Evolutionary conservation across 2,113 vertebrate genomes (phyloP).

Genomic region (Pteronura brasiliensis): DNA sequence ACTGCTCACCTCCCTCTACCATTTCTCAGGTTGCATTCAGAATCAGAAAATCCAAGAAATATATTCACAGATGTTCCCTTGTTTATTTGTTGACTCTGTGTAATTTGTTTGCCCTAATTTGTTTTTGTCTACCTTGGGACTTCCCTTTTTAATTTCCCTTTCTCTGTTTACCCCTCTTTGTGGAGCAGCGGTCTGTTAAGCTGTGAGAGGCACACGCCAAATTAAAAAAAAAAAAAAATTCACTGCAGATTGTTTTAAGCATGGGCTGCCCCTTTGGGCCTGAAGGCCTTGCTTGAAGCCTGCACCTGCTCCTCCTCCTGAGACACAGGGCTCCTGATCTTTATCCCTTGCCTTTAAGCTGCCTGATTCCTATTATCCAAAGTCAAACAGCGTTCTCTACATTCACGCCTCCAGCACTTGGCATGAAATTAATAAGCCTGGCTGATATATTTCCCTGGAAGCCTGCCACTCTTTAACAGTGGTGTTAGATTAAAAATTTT

Average conservation of each 20-base stretch:
- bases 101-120: slow-evolving; percentile 99
- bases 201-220: slow-evolving; percentile 92
- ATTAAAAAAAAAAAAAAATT: slow-evolving; percentile 89
- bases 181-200: slow-evolving; percentile 98
- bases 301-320: slow-evolving; percentile 98
- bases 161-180: slow-evolving; percentile 99
- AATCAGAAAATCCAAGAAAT: slow-evolving; percentile 92
- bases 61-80: slow-evolving; percentile 98
- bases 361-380: slow-evolving; percentile 94
- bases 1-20: slow-evolving; percentile 79
- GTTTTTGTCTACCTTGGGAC: slow-evolving; percentile 97
- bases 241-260: slow-evolving; percentile 98
- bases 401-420: slow-evolving; percentile 93
- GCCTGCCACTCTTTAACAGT: slow-evolving; percentile 93
- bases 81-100: slow-evolving; percentile 99
- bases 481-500: slow-evolving; percentile 94
- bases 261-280: slow-evolving; percentile 95
- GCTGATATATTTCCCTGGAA: slow-evolving; percentile 94
- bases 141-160: slow-evolving; percentile 99
- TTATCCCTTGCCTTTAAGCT: slow-evolving; percentile 94
- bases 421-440: slow-evolving; percentile 96
- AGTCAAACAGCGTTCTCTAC: slow-evolving; percentile 94
- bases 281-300: slow-evolving; percentile 97
- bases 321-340: slow-evolving; percentile 97
- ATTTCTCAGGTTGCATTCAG: slow-evolving; percentile 86